A percentile compares a stretch with the other conserved stretches of the same genome.
phyloP scores from a whole-genome alignment of 2,113 vertebrate genomes.

The Colossoma macropomum region DNA sequence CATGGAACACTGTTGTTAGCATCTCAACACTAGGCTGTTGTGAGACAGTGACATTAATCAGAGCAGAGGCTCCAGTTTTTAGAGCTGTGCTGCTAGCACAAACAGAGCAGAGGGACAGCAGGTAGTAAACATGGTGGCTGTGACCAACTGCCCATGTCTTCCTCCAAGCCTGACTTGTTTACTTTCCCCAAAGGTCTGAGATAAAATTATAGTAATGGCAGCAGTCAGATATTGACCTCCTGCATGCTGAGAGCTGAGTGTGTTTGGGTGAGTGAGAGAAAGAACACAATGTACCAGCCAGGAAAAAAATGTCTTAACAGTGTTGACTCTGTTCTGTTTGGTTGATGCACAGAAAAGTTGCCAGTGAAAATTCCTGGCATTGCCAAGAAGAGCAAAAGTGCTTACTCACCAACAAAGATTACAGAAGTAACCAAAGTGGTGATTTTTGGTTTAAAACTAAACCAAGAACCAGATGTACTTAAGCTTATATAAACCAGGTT shows the following conservation, averaged over 20 bases:
- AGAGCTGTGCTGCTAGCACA: slow-evolving; percentile 9
- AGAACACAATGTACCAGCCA: not conserved
- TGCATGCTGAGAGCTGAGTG: not conserved
- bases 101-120: slow-evolving; percentile 24
- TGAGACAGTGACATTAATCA: slow-evolving; percentile 26
- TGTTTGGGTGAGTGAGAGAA: not conserved
- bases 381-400: not conserved
- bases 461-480: too few species aligned
- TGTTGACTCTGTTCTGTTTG: not conserved
- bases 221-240: slow-evolving; percentile 46
- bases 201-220: slow-evolving; percentile 51
- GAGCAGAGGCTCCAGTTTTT: slow-evolving; percentile 6
- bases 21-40: not conserved
- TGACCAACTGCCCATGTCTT: slow-evolving; percentile 48
- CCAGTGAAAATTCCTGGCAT: slow-evolving; percentile 16
- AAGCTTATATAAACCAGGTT: too few species aligned
- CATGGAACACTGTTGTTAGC: not conserved
- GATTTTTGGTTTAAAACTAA: not conserved
- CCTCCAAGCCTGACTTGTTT: slow-evolving; percentile 41
- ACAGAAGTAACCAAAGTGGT: not conserved
- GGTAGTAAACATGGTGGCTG: slow-evolving; percentile 5
- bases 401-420: not conserved
- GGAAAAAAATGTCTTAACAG: slow-evolving; percentile 13
- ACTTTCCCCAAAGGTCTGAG: slow-evolving; percentile 20
- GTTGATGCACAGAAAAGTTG: slow-evolving; percentile 13